Conservation (phyloP, 2,797 vertebrate genomes). For the Vireo griseus region DNA sequence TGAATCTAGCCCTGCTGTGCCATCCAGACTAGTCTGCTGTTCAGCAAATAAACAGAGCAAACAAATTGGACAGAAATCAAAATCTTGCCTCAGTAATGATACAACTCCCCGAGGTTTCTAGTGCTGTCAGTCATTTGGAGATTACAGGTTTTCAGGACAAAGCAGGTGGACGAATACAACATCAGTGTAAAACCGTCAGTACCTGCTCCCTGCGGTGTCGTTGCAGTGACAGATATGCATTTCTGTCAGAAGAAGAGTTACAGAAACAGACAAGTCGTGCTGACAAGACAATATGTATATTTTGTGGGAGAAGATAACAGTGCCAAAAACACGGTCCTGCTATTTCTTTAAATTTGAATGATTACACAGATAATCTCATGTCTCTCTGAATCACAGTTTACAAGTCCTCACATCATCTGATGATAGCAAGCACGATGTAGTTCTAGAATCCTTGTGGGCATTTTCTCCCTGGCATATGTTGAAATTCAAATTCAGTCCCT, state of each 20-base stretch:
- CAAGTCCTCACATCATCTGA: neutral
- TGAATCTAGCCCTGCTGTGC: neutral
- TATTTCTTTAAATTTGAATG: slow-evolving; percentile 24
- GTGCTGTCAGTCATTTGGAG: slow-evolving; percentile 20
- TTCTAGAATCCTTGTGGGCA: neutral
- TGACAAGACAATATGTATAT: slow-evolving; percentile 15
- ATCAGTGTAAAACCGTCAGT: neutral
- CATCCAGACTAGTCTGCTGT: neutral
- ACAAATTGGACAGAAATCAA: neutral
- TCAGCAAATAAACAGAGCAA: neutral
- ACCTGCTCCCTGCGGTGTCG: neutral
- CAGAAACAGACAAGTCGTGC: neutral
- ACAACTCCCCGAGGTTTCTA: neutral
- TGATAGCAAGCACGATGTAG: neutral
- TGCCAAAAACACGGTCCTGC: neutral
- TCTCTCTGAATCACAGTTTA: slow-evolving; percentile 9
- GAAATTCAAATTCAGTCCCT: slow-evolving; percentile 3
- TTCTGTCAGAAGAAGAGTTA: neutral
- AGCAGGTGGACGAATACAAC: neutral
- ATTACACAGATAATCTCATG: neutral
- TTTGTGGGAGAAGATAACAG: neutral
- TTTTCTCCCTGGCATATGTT: neutral
- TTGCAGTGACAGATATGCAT: neutral
- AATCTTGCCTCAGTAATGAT: neutral
- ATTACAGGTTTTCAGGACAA: slow-evolving; percentile 42